phyloP scores from a whole-genome alignment of 2,888 invertebrate species.

The Meloe dianella region DNA sequence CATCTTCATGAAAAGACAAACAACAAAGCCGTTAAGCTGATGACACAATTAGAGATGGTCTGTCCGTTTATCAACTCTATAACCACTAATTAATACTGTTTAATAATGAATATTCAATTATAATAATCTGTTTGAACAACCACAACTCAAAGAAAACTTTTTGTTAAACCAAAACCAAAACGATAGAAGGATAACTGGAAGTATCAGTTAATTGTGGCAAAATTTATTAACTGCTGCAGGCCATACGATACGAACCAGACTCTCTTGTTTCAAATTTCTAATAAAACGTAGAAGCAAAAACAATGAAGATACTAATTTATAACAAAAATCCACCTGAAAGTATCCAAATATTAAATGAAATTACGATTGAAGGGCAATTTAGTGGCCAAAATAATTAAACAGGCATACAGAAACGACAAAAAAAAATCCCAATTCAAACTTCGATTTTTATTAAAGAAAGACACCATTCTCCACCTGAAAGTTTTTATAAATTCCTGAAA shows the following conservation, averaged over 20 bases:
- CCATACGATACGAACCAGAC: not conserved
- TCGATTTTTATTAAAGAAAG: no score
- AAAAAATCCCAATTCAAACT: not conserved
- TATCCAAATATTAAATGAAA: no score
- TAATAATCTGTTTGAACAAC: not conserved
- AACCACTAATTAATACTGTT: no score
- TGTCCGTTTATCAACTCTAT: no score
- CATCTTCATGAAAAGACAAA: no score
- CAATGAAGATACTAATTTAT: no score
- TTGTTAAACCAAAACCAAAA: not conserved
- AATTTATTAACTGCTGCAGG: not conserved
- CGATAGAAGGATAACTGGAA: not conserved
- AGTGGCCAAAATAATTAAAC: no score
- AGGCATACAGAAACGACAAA: no score
- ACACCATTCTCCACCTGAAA: not conserved
- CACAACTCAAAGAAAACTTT: not conserved
- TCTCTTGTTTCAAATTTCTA: not conserved
- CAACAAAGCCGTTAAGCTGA: no score
- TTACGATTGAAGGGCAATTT: no score
- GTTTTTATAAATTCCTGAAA: slow-evolving; percentile 7
- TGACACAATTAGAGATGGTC: no score
- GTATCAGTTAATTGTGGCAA: not conserved
- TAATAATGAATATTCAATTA: not conserved
- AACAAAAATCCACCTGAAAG: no score
- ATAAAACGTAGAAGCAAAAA: not conserved